These are phyloP conservation scores for Sarcophaga rosellei DNA, from an alignment of 2,888 invertebrate species.

Conservation along the genomic window DNA sequence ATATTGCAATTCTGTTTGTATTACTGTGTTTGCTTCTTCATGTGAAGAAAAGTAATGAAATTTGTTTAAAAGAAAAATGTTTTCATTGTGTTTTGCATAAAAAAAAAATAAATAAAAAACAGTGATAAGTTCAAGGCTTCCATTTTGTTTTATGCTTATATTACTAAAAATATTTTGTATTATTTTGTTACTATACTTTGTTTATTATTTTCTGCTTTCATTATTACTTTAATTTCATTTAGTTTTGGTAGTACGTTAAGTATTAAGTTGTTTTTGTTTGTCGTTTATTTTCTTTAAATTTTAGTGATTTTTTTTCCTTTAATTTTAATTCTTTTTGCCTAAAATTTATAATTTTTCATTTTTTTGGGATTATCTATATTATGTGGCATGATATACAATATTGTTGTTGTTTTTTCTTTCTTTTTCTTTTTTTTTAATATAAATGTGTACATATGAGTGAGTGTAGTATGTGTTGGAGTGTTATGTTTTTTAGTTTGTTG, in stretches of 20 bases:
- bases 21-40: neutral
- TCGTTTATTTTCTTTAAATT: neutral
- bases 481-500: neutral
- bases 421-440: conserved; percentile 21
- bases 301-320: conserved; percentile 17
- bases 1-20: conserved; percentile 45
- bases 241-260: conserved; percentile 17
- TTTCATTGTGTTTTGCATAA: conserved; percentile 29
- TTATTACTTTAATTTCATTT: conserved; percentile 32
- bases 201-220: no score
- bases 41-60: neutral
- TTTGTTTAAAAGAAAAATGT: conserved; percentile 24
- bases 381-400: conserved; percentile 41
- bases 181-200: neutral
- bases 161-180: conserved; percentile 8
- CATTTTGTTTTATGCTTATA: conserved; percentile 44
- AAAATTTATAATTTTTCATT: conserved; percentile 5
- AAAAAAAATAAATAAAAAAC: conserved; percentile 13
- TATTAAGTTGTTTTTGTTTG: conserved; percentile 21
- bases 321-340: conserved; percentile 25
- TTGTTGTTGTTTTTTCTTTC: conserved; percentile 23
- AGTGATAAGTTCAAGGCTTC: conserved; percentile 58
- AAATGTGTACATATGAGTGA: no score
- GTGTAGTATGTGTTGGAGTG: no score
- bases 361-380: conserved; percentile 10